Conservation (phyloP, 2,797 vertebrate species). For the Sparidentex hasta region DNA sequence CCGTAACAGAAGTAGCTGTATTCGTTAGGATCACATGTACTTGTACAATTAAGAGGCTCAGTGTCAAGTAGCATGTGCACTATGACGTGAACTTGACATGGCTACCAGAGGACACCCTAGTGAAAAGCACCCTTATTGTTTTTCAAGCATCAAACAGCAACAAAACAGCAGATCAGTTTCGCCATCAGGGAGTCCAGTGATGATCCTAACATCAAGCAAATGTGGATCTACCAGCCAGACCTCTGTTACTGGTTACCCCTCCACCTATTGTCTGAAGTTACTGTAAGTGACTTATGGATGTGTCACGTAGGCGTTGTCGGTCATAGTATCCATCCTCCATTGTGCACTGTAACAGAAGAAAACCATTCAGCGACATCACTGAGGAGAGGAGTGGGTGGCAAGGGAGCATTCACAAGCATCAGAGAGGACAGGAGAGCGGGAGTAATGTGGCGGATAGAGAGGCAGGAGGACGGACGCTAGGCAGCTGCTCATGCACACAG, state of each 20-base stretch:
- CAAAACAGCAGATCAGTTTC: constrained; percentile 53
- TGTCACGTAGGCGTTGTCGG: constrained; percentile 75
- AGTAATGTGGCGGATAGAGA: constrained; percentile 34
- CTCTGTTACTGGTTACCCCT: constrained; percentile 41
- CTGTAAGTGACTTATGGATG: constrained; percentile 63
- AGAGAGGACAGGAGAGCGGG: constrained; percentile 39
- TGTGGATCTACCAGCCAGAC: constrained; percentile 37
- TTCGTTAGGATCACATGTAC: constrained; percentile 4
- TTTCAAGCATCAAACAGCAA: constrained; percentile 22
- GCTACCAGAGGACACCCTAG: not conserved
- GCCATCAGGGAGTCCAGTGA: constrained; percentile 26
- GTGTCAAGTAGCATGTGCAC: not conserved
- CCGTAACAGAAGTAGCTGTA: not conserved
- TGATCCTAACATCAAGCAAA: constrained; percentile 35
- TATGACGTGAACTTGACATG: not conserved
- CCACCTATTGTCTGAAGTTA: constrained; percentile 58
- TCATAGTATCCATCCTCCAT: constrained; percentile 72
- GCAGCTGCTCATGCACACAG: constrained; percentile 54
- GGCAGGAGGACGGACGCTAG: constrained; percentile 31
- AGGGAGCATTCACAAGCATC: constrained; percentile 45
- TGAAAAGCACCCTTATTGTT: constrained; percentile 27
- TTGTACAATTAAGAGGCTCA: constrained; percentile 12
- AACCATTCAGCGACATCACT: constrained; percentile 55
- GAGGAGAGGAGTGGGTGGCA: constrained; percentile 60
- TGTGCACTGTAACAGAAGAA: constrained; percentile 72